Percentiles rank a stretch among this genome's conserved stretches.
Conservation (phyloP, 2,888 invertebrate genomes). For the Dolichopus griseipennis region DNA sequence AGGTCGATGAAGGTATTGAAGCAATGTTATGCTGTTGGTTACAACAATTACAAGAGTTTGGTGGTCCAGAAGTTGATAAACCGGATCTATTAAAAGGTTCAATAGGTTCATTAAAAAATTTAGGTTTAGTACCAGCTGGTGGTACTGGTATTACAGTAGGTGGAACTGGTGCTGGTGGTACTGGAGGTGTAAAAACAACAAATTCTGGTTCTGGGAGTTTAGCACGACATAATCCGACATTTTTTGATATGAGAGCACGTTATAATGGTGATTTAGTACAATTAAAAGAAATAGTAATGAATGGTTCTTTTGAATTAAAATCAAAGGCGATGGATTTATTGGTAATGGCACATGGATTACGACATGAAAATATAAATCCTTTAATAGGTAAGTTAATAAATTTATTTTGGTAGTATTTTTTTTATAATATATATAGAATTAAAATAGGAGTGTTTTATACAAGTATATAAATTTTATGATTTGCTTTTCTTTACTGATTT, state of each 20-base stretch:
- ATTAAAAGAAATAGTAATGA: constrained; percentile 64
- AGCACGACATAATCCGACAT: constrained; percentile 48
- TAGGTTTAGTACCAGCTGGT: constrained; percentile 42
- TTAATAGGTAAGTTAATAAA: constrained; percentile 53
- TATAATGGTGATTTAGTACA: constrained; percentile 89
- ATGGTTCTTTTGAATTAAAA: constrained; percentile 60
- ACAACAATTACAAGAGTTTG: constrained; percentile 74
- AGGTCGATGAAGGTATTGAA: constrained; percentile 76
- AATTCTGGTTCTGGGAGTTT: constrained; percentile 46
- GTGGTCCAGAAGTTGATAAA: constrained; percentile 73
- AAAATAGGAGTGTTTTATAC: too few relatives aligned
- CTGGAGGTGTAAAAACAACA: constrained; percentile 32
- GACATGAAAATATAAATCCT: constrained; percentile 87
- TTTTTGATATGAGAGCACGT: constrained; percentile 64
- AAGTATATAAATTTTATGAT: too few relatives aligned
- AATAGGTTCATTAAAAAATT: constrained; percentile 54
- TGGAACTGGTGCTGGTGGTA: constrained; percentile 22
- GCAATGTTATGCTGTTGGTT: constrained; percentile 80
- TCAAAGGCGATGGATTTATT: constrained; percentile 71
- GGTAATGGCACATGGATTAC: constrained; percentile 69
- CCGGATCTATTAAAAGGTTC: constrained; percentile 76
- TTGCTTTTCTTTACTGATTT: too few relatives aligned
- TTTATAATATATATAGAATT: too few relatives aligned
- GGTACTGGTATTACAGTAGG: constrained; percentile 31
- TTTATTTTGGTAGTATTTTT: too few relatives aligned